Evolutionary conservation across 1,140 invertebrate genomes (phyloP).

Genomic region (Sarcophaga peregrina): DNA sequence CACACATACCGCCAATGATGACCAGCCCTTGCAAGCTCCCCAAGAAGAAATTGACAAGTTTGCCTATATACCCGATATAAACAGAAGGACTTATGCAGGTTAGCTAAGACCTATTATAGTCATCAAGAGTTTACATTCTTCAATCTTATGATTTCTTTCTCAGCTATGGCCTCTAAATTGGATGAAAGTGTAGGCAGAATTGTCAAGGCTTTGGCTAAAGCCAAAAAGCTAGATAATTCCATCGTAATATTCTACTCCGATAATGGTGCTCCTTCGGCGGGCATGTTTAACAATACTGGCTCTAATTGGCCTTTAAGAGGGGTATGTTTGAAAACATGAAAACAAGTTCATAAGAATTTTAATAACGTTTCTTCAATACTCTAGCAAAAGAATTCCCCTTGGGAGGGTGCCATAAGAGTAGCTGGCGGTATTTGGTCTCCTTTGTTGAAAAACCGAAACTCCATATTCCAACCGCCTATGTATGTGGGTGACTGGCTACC

Average conservation of each 20-base stretch:
- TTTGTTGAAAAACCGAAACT: constrained; percentile 67
- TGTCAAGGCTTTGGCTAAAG: constrained; percentile 74
- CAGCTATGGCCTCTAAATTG: constrained; percentile 87
- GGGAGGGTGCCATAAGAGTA: constrained; percentile 86
- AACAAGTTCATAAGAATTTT: background rate
- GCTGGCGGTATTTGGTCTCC: constrained; percentile 85
- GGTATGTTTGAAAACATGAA: constrained; percentile 65
- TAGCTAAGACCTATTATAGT: background rate
- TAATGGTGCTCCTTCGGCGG: constrained; percentile 81
- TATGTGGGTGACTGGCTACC: constrained; percentile 90
- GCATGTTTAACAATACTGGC: constrained; percentile 79
- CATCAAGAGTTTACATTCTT: background rate
- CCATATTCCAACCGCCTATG: constrained; percentile 80
- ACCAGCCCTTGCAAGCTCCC: constrained; percentile 81
- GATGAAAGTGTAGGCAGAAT: constrained; percentile 87
- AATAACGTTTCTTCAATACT: background rate
- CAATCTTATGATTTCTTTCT: background rate
- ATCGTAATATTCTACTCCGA: constrained; percentile 81
- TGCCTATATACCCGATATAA: constrained; percentile 77
- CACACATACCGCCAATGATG: constrained; percentile 78
- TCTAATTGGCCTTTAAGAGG: constrained; percentile 90
- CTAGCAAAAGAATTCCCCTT: constrained; percentile 79
- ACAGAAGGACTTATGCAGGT: constrained; percentile 79
- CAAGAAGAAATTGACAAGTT: constrained; percentile 79
- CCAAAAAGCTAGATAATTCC: constrained; percentile 77